Percentiles rank a stretch among this genome's conserved stretches.
phyloP scores from a whole-genome alignment of 2,113 vertebrate species.

The Abramis brama region DNA sequence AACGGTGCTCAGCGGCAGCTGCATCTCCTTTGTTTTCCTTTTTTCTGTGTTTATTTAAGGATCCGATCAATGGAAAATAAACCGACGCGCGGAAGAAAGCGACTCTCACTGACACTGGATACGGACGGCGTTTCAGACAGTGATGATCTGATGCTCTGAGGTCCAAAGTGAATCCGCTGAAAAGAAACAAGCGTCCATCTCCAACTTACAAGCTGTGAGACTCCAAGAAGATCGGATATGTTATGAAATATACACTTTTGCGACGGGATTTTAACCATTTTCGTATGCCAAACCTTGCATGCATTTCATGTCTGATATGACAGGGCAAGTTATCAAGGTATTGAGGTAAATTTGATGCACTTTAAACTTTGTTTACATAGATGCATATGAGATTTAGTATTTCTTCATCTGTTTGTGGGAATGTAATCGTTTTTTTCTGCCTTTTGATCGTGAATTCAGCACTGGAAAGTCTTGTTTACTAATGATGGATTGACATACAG shows the following conservation, averaged over 20 bases:
- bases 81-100: neutral
- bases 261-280: neutral
- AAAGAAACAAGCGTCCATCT: neutral
- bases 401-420: neutral
- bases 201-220: neutral
- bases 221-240: neutral
- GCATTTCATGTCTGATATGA: neutral
- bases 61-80: neutral
- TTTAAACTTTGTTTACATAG: conserved; percentile 15
- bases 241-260: neutral
- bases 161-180: neutral
- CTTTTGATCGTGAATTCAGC: neutral
- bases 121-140: neutral
- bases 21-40: neutral
- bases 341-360: neutral
- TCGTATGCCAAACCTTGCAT: neutral
- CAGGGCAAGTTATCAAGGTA: neutral
- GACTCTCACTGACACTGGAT: neutral
- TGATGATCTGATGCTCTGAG: neutral
- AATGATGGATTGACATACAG: neutral
- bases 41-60: neutral
- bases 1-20: neutral
- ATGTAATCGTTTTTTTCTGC: neutral
- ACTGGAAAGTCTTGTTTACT: neutral
- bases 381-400: neutral